Percentiles rank a stretch among this genome's conserved stretches.
These are phyloP conservation scores for Drosophila malerkotliana DNA, from an alignment of 1,140 invertebrate species.

Conservation along the genomic window DNA sequence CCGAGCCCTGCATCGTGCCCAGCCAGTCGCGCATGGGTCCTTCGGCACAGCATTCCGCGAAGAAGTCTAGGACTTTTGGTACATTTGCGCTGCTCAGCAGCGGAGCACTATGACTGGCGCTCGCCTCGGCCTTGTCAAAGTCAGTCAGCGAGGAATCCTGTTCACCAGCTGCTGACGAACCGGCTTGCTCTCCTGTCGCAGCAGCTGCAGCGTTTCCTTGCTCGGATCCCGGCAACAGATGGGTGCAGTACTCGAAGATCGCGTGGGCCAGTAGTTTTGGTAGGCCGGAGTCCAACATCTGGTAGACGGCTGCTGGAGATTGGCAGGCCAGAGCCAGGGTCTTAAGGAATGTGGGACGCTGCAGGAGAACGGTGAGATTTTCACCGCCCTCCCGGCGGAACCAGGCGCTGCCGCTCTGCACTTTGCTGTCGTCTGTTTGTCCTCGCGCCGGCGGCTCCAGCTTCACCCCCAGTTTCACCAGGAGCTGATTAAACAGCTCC, in stretches of 20 bases:
- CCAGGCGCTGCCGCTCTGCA: conserved; percentile 85
- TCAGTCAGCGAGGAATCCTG: conserved; percentile 83
- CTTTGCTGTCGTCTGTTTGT: conserved; percentile 90
- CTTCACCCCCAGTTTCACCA: conserved; percentile 90
- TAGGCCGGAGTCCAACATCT: conserved; percentile 91
- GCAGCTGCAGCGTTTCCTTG: not conserved
- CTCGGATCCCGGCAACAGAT: conserved; percentile 51
- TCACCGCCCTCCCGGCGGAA: conserved; percentile 84
- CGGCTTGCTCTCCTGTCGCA: conserved; percentile 1
- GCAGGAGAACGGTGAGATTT: conserved; percentile 84
- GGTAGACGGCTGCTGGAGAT: conserved; percentile 89
- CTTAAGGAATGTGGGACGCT: conserved; percentile 88
- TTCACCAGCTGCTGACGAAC: not conserved
- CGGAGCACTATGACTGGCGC: conserved; percentile 24
- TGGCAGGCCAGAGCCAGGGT: conserved; percentile 91
- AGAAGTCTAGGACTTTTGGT: conserved; percentile 90
- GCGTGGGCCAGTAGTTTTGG: conserved; percentile 87
- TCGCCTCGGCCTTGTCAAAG: conserved; percentile 84
- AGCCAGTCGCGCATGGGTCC: conserved; percentile 94
- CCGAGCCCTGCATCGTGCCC: conserved; percentile 89
- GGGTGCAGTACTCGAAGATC: conserved; percentile 86
- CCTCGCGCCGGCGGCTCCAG: conserved; percentile 76
- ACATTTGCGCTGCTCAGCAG: conserved; percentile 77
- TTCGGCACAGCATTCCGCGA: conserved; percentile 91
- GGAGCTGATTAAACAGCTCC: conserved; percentile 89